phyloP scores from a whole-genome alignment of 2,113 vertebrate species.

The Irena cyanogastra region DNA sequence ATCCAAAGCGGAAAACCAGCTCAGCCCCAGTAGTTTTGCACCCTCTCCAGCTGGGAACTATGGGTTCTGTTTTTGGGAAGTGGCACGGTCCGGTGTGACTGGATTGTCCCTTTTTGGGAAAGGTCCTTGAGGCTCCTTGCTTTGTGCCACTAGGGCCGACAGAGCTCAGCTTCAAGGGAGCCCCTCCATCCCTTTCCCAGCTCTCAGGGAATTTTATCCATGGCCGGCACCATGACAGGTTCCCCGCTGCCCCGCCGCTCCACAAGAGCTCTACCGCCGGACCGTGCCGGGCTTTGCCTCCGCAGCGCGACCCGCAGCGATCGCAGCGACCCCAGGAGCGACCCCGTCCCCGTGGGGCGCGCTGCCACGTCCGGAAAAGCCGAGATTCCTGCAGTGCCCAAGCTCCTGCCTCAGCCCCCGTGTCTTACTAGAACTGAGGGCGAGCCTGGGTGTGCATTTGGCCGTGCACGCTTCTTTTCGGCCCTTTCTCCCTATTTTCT shows the following conservation, averaged over 20 bases:
- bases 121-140: neutral
- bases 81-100: neutral
- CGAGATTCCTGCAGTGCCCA: neutral
- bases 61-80: neutral
- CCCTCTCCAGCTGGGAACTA: neutral
- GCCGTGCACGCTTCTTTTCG: neutral
- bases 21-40: neutral
- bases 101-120: neutral
- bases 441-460: neutral
- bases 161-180: neutral
- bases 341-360: neutral
- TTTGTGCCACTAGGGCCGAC: neutral
- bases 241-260: neutral
- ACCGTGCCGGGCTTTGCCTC: neutral
- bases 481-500: neutral
- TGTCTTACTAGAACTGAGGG: neutral
- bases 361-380: neutral
- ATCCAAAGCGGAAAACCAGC: neutral
- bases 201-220: neutral
- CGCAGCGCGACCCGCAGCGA: neutral
- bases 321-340: neutral
- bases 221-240: neutral
- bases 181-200: neutral
- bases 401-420: neutral
- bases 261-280: neutral